Evolutionary conservation across 2,797 vertebrate genomes (phyloP).

Genomic region (Ctenopoma multispine): DNA sequence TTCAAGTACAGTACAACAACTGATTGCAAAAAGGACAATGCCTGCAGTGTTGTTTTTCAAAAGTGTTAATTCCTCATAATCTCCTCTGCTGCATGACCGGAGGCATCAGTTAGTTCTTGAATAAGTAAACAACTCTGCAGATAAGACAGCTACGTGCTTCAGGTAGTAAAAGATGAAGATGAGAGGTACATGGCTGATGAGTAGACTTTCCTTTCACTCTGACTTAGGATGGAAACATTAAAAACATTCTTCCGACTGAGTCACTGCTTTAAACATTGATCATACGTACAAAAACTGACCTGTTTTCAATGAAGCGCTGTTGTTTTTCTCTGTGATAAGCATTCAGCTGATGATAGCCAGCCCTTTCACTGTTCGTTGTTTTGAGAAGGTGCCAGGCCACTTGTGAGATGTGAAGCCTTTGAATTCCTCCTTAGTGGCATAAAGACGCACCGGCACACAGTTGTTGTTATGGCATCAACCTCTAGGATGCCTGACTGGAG

Average conservation of each 20-base stretch:
- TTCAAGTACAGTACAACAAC: background rate
- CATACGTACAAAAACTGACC: constrained; percentile 1
- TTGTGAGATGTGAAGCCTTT: constrained; percentile 55
- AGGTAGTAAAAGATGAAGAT: constrained; percentile 39
- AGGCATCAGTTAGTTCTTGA: constrained; percentile 42
- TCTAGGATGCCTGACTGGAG: constrained; percentile 15
- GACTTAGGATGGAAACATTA: constrained; percentile 1
- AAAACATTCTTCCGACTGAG: background rate
- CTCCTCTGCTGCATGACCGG: constrained; percentile 27
- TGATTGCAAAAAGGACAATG: constrained; percentile 39
- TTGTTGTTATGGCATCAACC: constrained; percentile 46
- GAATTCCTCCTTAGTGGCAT: constrained; percentile 54
- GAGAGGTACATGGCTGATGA: constrained; percentile 32
- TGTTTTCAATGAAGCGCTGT: constrained; percentile 6
- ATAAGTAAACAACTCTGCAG: constrained; percentile 46
- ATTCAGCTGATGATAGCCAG: constrained; percentile 17
- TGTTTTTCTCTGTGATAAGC: constrained; percentile 33
- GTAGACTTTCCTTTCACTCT: background rate
- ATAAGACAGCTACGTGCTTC: constrained; percentile 41
- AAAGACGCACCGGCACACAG: constrained; percentile 4
- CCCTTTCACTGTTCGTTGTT: constrained; percentile 24
- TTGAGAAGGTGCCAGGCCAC: constrained; percentile 44
- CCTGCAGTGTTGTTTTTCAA: constrained; percentile 8
- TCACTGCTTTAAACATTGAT: background rate
- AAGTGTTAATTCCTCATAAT: constrained; percentile 58